phyloP scores from a whole-genome alignment of 2,888 invertebrate species.

The Cephus pulcher region DNA sequence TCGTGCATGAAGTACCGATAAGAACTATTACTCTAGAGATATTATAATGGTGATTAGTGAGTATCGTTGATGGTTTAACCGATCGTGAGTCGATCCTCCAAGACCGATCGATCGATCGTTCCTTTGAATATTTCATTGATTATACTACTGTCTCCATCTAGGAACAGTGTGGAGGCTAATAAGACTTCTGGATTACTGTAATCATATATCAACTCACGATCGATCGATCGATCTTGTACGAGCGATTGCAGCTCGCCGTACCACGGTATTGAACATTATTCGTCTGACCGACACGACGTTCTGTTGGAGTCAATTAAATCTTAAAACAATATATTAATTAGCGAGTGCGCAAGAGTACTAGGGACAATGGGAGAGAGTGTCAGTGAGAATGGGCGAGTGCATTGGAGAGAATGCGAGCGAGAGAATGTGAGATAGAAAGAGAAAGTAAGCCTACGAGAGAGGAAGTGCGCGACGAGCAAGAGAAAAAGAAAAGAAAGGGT shows the following conservation, averaged over 20 bases:
- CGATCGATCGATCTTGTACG: neutral
- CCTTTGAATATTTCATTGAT: neutral
- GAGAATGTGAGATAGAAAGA: neutral
- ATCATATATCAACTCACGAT: no score
- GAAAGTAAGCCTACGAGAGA: neutral
- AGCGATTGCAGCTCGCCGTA: neutral
- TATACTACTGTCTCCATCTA: neutral
- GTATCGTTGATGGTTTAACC: neutral
- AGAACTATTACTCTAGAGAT: neutral
- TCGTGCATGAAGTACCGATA: neutral
- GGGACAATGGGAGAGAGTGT: neutral
- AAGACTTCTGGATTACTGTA: no score
- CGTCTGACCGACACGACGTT: slow-evolving; percentile 52
- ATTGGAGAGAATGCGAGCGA: neutral
- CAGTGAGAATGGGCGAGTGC: neutral
- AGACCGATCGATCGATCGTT: neutral
- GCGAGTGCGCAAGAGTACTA: slow-evolving; percentile 13
- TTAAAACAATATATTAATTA: slow-evolving; percentile 51
- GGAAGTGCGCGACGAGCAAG: neutral
- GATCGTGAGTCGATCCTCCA: neutral
- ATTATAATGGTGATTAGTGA: slow-evolving; percentile 2
- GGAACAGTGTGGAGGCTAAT: neutral
- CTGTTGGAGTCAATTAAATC: slow-evolving; percentile 65
- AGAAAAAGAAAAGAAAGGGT: neutral
- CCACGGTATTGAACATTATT: slow-evolving; percentile 32